Evolutionary conservation across 2,888 invertebrate species (phyloP), one percentile per base, ranked within the genome.

Genomic region (Melanophora roralis): DNA sequence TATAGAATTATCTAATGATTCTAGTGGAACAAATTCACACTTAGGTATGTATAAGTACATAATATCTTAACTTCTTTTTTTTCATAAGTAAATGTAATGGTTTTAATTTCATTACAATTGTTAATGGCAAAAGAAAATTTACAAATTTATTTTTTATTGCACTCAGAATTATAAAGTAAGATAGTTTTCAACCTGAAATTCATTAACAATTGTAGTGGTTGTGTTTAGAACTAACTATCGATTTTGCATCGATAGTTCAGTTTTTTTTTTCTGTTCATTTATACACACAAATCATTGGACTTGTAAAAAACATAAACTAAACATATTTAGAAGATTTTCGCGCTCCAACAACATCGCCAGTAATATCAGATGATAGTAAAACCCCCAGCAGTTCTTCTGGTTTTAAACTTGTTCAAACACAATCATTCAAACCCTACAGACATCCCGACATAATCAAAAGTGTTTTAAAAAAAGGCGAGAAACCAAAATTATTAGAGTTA

Each of bases 1-100:
- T 36, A 84, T 84, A n/a, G 84, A 84, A 45, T 67, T 84, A 62
- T 84, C 84, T 7, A 84, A 83, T 57, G 84, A 83, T 60, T 84
- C 84, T 14, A 82, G 81, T 75, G 67, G 69, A 59, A 75, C 82
- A 23, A 60, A 45, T 53, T 74, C 62, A 40, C 72, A 82, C 40
- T 72, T 84, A 34, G 82, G 83, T 83, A 73, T 40, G 80, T 69
- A 47, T 51, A 6, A 27, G 3, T 11, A 9, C 16, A 8, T 9
- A 34, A 32, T 11, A n/a, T 45, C 23, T 62, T n/a, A n/a, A n/a
- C n/a, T n/a, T 12, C 55, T 51, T 34, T 23, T 43, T 23, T n/a
- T 8, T 4, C 57, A 36, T 23, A 71, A 27, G 9, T 47, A 68
- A 36, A 14, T 19, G 47, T n/a, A 2, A 49, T 38, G 4, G 7